phyloP scores from a whole-genome alignment of 1,140 invertebrate species.

The Hesperophylax magnus region DNA sequence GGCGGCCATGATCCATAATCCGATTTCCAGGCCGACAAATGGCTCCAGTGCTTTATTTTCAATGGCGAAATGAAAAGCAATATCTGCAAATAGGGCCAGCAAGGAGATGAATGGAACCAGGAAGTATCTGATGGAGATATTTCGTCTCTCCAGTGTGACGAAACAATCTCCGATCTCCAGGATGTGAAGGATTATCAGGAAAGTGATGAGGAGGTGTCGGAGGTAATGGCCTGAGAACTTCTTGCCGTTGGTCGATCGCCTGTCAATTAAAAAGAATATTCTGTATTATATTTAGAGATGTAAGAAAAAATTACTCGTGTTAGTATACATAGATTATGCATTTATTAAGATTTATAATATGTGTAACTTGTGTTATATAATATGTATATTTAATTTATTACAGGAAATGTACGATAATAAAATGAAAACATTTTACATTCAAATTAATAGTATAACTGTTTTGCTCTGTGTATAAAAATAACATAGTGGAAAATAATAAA shows the following conservation, averaged over 20 bases:
- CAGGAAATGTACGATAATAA: too few relatives aligned
- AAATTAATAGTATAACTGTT: too few relatives aligned
- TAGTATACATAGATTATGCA: too few relatives aligned
- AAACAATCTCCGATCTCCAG: constrained; percentile 47
- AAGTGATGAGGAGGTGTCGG: constrained; percentile 25
- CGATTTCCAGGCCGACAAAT: constrained; percentile 30
- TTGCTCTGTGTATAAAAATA: too few relatives aligned
- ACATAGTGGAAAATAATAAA: too few relatives aligned
- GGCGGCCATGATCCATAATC: constrained; percentile 19
- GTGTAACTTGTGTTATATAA: too few relatives aligned
- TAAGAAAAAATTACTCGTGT: too few relatives aligned
- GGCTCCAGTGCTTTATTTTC: constrained; percentile 15
- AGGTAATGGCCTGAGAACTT: constrained; percentile 42
- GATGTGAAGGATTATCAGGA: constrained; percentile 44
- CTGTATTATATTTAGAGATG: not conserved
- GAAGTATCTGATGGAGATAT: constrained; percentile 12
- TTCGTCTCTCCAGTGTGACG: constrained; percentile 32
- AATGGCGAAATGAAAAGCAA: constrained; percentile 36
- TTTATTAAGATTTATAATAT: too few relatives aligned
- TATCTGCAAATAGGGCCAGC: constrained; percentile 26
- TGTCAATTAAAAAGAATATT: not conserved
- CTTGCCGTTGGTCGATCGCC: not conserved
- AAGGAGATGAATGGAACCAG: constrained; percentile 29
- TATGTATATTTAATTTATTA: too few relatives aligned
- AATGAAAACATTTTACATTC: too few relatives aligned